phyloP scores from a whole-genome alignment of 1,140 invertebrate species.

The Saccostrea cuccullata region DNA sequence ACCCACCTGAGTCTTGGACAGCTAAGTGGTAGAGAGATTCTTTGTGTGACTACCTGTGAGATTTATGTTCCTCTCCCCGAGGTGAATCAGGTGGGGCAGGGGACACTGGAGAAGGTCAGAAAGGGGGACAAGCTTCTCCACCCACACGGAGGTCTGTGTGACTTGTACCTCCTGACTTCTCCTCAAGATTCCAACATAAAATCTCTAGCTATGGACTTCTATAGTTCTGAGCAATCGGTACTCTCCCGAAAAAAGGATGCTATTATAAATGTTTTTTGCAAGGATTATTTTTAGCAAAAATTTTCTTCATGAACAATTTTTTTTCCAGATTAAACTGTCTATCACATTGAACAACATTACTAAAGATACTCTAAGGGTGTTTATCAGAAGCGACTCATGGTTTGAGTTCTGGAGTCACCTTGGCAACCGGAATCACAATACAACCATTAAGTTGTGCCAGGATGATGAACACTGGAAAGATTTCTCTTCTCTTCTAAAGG shows the following conservation, averaged over 20 bases:
- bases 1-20: background rate
- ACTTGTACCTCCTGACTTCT: background rate
- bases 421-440: background rate
- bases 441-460: background rate
- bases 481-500: background rate
- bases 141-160: background rate
- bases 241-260: background rate
- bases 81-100: background rate
- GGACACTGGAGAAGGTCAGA: background rate
- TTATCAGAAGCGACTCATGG: background rate
- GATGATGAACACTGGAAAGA: background rate
- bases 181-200: background rate
- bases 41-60: slow-evolving; percentile 16
- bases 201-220: background rate
- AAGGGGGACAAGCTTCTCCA: background rate
- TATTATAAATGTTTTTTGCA: background rate
- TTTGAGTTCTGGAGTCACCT: slow-evolving; percentile 6
- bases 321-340: slow-evolving; percentile 33
- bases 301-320: background rate
- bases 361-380: background rate
- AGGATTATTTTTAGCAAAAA: background rate
- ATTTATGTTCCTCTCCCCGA: slow-evolving; percentile 14
- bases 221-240: slow-evolving; percentile 7
- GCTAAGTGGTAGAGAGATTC: background rate
- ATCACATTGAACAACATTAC: slow-evolving; percentile 16